Evolutionary conservation across 2,888 invertebrate species (phyloP).

Genomic region (Rugalucina vietnamica): DNA sequence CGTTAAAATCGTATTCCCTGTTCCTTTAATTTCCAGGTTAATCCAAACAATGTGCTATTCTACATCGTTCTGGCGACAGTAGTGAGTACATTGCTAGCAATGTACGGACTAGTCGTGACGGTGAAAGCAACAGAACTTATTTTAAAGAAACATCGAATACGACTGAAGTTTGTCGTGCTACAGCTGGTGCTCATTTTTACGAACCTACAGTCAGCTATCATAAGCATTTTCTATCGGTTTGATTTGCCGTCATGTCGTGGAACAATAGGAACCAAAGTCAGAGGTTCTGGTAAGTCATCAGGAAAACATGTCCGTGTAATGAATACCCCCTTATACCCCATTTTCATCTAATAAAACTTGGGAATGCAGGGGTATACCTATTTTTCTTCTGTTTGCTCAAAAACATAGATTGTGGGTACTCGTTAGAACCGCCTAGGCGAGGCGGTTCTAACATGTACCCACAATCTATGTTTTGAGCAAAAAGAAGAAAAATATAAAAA

Average conservation of each 20-base stretch:
- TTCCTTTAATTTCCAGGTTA: not conserved
- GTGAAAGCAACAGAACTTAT: conserved; percentile 16
- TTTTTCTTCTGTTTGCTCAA: too few species aligned
- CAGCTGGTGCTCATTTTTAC: conserved; percentile 38
- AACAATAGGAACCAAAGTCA: conserved; percentile 15
- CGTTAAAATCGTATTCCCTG: too few species aligned
- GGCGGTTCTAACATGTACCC: too few species aligned
- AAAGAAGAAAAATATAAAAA: too few species aligned
- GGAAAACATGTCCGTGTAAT: too few species aligned
- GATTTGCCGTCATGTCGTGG: conserved; percentile 29
- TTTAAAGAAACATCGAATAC: conserved; percentile 40
- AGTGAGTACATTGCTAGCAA: conserved; percentile 35
- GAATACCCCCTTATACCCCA: too few species aligned
- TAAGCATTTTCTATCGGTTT: conserved; percentile 23
- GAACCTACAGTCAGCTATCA: conserved; percentile 28
- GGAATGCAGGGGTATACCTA: too few species aligned
- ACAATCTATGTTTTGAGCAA: too few species aligned
- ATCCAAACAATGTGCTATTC: conserved; percentile 1
- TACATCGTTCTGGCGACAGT: conserved; percentile 26
- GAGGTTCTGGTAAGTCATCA: conserved; percentile 33
- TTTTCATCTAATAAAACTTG: too few species aligned
- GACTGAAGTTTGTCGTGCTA: conserved; percentile 34
- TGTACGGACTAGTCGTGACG: conserved; percentile 32
- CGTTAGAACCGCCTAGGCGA: too few species aligned
- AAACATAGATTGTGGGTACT: too few species aligned